Base-by-base conservation (phyloP, 2,113 vertebrate species). In the Ifrita kowaldi region DNA sequence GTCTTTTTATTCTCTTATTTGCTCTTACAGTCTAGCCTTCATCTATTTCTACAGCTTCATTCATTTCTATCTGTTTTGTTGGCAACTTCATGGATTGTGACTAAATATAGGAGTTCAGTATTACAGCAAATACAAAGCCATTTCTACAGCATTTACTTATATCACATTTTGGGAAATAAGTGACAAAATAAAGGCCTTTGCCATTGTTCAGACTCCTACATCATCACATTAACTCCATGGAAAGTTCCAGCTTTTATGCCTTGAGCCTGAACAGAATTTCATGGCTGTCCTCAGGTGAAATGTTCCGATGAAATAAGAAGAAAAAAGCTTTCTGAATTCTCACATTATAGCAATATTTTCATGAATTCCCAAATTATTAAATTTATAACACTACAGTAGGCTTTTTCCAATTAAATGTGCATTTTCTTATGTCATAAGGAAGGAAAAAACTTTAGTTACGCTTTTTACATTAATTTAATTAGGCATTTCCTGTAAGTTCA, bases 391-490 rank as follows among this genome's bases (percentile, higher is more conserved):
- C 60, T 88, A 42, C 46, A 74, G 42, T 90, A 87, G 60, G 84
- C 49, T 95, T 96, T 85, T 97, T 95, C 76, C 92, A 94, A 96
- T 97, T 97, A 96, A 92, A 95, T 94, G 94, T 97, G 57, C 88
- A 88, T 89, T 95, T 97, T 96, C 64, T 89, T 90, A 94, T 98
- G 90, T 97, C 95, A 95, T 95, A 89, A 81, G 57, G 84, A 89
- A 95, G 92, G n/a, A 42, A 90, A 93, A 97, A 96, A 68, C 62
- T 60, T 84, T 28, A 79, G 91, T 95, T 97, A 95, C 89, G 95
- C 95, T 96, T 98, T 98, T 98, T 98, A 97, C 95, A 97, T 97
- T 98, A 98, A 98, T 98, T 98, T 98, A 99, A 99, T 99, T 98
- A 99, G 98, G 94, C 97, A 90, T 98, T 96, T 98, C 97, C 96